Evolutionary conservation across 1,140 invertebrate genomes (phyloP), one percentile per base, ranked within the genome.

Genomic region (honey bee (Apis mellifera)): DNA sequence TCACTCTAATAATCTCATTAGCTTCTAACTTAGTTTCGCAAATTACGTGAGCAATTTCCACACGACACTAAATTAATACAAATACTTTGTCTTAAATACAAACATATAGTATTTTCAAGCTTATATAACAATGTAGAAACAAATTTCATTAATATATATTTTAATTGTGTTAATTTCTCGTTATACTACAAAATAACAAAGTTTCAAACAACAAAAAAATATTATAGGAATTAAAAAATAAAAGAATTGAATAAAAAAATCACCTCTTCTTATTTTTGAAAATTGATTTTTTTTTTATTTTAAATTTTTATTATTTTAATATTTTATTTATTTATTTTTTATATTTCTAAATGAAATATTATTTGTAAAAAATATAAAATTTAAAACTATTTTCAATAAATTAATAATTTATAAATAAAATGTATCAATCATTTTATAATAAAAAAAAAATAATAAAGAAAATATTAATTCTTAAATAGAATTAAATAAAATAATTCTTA

Each of bases 11-110:
- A 69, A 69, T 48, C 76, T 78, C 54, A 78, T 60, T 50, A 59
- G 8, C 9, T 11, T 68, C 32, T 42, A 19, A 15, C 32, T 42
- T 52, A n/a, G 42, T n/a, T 78, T 59, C 76, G 54, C 52, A 57
- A 78, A 75, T 75, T 75, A 75, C 48, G 48, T 11, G 59, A 62
- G 60, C 73, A 75, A 75, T 52, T 75, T 26, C 48, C 48, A 52
- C 60, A 26, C 17, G 62, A 52, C 21, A 52, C 42, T 7, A n/a
- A 23, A 21, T 50, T 76, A 76, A 76, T 76, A 42, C 32, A 42
- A 42, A 42, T 8, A n/a, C 32, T 42, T 54, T 76, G 26, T 19
- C 7, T 32, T 21, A 42, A 76, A 54, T 23, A 12, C 23, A 52
- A 26, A 64, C 57, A 12, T 23, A 13, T 17, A 9, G 17, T 52